Evolutionary conservation across 2,797 vertebrate genomes (phyloP).

Genomic region (Betta splendens): DNA sequence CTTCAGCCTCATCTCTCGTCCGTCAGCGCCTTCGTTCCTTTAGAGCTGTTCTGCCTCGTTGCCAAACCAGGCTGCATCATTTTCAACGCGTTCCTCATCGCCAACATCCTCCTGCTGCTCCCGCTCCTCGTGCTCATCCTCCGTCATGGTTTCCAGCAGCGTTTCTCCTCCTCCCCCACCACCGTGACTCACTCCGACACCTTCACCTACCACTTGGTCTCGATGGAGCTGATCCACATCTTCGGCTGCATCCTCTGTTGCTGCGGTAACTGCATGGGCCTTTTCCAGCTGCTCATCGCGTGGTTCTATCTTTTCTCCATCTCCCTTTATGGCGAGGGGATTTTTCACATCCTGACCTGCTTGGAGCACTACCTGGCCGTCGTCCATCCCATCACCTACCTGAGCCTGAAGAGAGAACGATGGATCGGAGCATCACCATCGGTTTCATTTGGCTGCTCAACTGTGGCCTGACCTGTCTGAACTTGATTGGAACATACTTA

Average conservation of each 20-base stretch:
- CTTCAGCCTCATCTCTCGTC: neutral
- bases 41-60: rapidly evolving
- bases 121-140: constrained; percentile 24
- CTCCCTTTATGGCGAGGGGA: neutral
- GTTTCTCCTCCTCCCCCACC: neutral
- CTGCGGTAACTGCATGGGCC: rapidly evolving
- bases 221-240: constrained; percentile 2
- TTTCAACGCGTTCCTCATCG: neutral
- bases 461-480: rapidly evolving
- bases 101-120: neutral
- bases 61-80: neutral
- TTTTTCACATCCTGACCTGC: constrained; percentile 17
- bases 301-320: rapidly evolving
- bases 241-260: rapidly evolving
- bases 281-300: rapidly evolving
- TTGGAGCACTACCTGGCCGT: constrained; percentile 29
- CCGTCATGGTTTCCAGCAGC: constrained; percentile 5
- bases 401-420: constrained; percentile 2
- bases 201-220: constrained; percentile 34
- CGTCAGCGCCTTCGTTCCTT: neutral
- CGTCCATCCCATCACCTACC: constrained; percentile 14
- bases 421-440: neutral
- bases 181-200: constrained; percentile 16
- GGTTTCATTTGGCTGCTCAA: neutral
- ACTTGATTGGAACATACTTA: too few relatives aligned